Percentiles rank a stretch among this genome's conserved stretches.
Conservation (phyloP, 30 jellyfish, hydroid and myxozoan genomes). For the Cassiopea xamachana region DNA sequence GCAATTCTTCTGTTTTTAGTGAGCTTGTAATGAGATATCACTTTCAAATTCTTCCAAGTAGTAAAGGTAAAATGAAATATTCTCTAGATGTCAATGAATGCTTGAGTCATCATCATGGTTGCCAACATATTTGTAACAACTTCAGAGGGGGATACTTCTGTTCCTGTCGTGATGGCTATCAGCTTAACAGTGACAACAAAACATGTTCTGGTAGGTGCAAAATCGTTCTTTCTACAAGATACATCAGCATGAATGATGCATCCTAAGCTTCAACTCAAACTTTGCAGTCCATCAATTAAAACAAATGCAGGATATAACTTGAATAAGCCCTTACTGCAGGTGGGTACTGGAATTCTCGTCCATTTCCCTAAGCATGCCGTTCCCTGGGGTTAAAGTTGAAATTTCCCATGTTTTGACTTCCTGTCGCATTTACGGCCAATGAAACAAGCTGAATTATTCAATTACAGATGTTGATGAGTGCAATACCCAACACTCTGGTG, state of each 20-base stretch:
- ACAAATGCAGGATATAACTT: no score
- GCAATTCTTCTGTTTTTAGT: not conserved
- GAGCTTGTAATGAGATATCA: not conserved
- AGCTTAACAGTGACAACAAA: constrained; percentile 49
- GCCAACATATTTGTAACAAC: constrained; percentile 63
- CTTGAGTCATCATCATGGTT: constrained; percentile 19
- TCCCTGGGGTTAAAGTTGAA: no score
- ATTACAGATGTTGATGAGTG: constrained; percentile 69
- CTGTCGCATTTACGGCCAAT: no score
- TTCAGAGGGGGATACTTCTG: constrained; percentile 64
- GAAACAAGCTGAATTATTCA: no score
- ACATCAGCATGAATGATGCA: no score
- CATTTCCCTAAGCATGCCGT: no score
- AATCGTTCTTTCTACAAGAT: no score
- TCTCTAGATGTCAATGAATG: constrained; percentile 60
- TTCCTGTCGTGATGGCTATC: constrained; percentile 58
- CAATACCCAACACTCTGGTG: constrained; percentile 2
- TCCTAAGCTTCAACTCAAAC: no score
- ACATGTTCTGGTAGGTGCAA: constrained; percentile 57
- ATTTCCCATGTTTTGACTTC: not conserved
- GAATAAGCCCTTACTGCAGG: no score
- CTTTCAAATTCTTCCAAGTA: not conserved
- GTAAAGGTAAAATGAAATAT: not conserved
- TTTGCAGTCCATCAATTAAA: no score
- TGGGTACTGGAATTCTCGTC: no score